Percentiles rank a stretch among this genome's conserved stretches.
Conservation (phyloP, 1,140 invertebrate genomes). For the Nephotettix cincticeps region DNA sequence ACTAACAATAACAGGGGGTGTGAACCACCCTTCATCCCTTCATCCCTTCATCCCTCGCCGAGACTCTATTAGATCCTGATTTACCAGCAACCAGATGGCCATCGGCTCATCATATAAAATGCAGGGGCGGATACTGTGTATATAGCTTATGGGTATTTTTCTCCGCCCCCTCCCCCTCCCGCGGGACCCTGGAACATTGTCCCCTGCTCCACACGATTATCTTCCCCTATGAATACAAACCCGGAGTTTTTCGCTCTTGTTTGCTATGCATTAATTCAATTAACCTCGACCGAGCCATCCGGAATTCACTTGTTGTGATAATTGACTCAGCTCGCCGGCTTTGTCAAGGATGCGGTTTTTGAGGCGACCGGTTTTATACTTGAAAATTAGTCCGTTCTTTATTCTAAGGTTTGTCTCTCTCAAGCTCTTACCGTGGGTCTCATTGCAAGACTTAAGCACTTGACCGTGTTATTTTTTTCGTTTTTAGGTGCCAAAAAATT, state of each 20-base stretch:
- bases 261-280: neutral
- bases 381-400: too few relatives aligned
- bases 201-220: neutral
- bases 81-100: neutral
- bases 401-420: too few relatives aligned
- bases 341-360: neutral
- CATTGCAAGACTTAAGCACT: too few relatives aligned
- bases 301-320: constrained; percentile 7
- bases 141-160: constrained; percentile 26
- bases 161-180: neutral
- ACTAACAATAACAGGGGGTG: constrained; percentile 13
- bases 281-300: neutral
- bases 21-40: too few relatives aligned
- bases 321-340: neutral
- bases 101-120: constrained; percentile 16
- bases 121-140: constrained; percentile 16
- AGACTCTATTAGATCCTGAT: constrained; percentile 13
- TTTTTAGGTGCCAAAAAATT: too few relatives aligned
- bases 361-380: too few relatives aligned
- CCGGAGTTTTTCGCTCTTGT: neutral
- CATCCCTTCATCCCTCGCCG: neutral
- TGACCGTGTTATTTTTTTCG: too few relatives aligned
- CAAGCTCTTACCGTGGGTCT: too few relatives aligned
- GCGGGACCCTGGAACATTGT: neutral
- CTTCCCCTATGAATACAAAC: constrained; percentile 1